Evolutionary conservation across 2,113 vertebrate species (phyloP).

Genomic region (Oncorhynchus masou): DNA sequence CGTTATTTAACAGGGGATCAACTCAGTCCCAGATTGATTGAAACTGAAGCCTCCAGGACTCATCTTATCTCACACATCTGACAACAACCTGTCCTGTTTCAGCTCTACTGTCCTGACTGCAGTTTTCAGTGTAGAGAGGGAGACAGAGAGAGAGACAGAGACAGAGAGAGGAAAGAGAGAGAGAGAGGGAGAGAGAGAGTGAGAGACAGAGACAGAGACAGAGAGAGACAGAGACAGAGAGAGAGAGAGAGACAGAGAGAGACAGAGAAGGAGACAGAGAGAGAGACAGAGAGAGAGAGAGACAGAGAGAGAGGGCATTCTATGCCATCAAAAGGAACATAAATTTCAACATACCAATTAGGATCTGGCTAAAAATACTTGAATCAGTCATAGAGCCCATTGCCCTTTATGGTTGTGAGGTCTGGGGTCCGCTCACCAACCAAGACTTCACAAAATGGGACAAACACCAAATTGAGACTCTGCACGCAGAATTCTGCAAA

Average conservation of each 20-base stretch:
- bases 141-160: not conserved
- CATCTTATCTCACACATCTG: not conserved
- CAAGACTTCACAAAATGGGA: no score
- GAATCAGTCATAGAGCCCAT: no score
- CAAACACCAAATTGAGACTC: no score
- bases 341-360: no score
- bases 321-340: no score
- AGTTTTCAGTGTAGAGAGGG: not conserved
- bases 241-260: not conserved
- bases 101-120: not conserved
- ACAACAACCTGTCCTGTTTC: not conserved
- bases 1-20: conserved; percentile 15
- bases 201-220: not conserved
- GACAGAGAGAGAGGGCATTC: not conserved
- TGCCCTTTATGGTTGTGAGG: no score
- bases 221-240: not conserved
- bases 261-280: not conserved
- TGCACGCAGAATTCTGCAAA: no score
- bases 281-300: not conserved
- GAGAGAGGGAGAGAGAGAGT: not conserved
- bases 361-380: no score
- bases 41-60: conserved; percentile 1
- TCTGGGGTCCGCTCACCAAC: no score
- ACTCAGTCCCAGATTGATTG: conserved; percentile 24
- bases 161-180: not conserved